Base-by-base conservation (phyloP, 2,888 invertebrate species). In the Metalampra italica region DNA sequence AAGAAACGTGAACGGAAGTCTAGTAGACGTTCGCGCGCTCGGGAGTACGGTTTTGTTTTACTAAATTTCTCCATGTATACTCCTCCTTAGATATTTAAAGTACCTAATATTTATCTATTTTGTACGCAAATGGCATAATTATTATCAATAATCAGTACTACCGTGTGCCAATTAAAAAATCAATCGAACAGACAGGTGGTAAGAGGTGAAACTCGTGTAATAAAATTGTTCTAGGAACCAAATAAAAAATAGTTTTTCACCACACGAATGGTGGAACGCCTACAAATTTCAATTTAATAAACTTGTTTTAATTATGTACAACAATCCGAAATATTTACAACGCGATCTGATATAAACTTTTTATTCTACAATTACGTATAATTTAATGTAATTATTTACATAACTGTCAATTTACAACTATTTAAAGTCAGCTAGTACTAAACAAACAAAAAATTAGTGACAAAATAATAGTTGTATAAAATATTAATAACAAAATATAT, bases 301-400 rank as follows among this genome's bases (percentile, higher is more conserved):
- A 69, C 65, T 61, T 61, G 64, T 64, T 60, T 36, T 62, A 70
- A 71, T 68, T 80, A 83, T 84, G 68, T 84, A 84, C 83, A 84
- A 72, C 71, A 75, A 73, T 78, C 34, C 61, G 74, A 79, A 82
- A 75, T 86, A 85, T 86, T 73, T 87, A 86, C 86, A 85, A 60
- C 66, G 76, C 71, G 57, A 60, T 68, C 58, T 81, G 83, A 82
- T 82, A 81, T 81, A 76, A 79, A 75, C 68, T 64, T 72, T 68
- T 71, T 69, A 73, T 46, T 57, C 75, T 80, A 78, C 65, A 55
- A 47, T 75, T 52, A 78, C 76, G 77, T 78, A 77, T 69, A 65
- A 62, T 47, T 65, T 64, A 60, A 9, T 44, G 38, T 51, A 66
- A 59, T 65, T 82, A 82, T 81, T 62, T 82, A 80, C 80, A 82